Evolutionary conservation across 2,888 invertebrate genomes (phyloP).

Genomic region (Campoplex capitator): DNA sequence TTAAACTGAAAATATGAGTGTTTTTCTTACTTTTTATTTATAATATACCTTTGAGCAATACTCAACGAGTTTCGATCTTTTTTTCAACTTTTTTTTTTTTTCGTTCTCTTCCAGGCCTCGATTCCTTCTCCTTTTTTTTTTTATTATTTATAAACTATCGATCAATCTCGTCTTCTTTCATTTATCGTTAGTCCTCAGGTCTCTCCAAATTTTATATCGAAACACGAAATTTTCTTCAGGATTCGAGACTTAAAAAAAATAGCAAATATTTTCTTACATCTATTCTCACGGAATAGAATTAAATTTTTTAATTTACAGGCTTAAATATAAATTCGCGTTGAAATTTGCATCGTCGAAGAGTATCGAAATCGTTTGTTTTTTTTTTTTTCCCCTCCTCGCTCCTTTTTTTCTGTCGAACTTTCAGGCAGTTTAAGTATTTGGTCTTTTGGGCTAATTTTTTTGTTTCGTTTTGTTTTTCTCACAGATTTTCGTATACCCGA

Average conservation of each 20-base stretch:
- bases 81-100: background rate
- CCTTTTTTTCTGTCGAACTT: background rate
- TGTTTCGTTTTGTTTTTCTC: background rate
- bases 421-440: background rate
- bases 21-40: slow-evolving; percentile 18
- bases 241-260: background rate
- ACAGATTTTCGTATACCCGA: background rate
- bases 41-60: slow-evolving; percentile 32
- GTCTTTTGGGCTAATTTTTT: background rate
- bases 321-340: background rate
- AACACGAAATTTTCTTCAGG: background rate
- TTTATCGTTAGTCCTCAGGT: background rate
- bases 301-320: background rate
- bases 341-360: background rate
- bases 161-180: background rate
- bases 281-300: background rate
- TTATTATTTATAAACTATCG: background rate
- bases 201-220: background rate
- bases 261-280: background rate
- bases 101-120: background rate
- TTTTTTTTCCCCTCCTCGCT: background rate
- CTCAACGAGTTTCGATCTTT: background rate
- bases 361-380: background rate
- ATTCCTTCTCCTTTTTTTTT: background rate
- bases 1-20: background rate